These are phyloP conservation scores for Phalera bucephala DNA, from an alignment of 2,888 invertebrate species.

Conservation along the genomic window DNA sequence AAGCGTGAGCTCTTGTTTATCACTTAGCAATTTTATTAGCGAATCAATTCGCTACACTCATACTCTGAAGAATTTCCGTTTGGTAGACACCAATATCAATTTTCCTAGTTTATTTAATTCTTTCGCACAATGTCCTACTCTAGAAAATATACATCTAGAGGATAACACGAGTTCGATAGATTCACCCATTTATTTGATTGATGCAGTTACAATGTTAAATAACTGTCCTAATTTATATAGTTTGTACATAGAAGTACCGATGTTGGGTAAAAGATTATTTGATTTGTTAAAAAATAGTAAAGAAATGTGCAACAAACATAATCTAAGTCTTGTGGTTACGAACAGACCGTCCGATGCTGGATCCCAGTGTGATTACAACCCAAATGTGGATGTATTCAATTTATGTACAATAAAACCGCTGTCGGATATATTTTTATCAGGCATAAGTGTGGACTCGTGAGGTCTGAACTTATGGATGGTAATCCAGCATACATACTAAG, in stretches of 20 bases:
- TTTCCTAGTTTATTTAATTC: constrained; percentile 47
- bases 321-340: neutral
- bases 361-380: neutral
- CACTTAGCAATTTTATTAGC: constrained; percentile 40
- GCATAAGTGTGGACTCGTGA: no score
- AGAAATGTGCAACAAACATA: neutral
- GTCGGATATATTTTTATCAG: no score
- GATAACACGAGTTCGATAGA: no score
- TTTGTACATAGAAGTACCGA: neutral
- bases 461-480: no score
- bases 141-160: constrained; percentile 62
- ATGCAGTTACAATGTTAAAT: neutral
- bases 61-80: constrained; percentile 56
- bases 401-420: constrained; percentile 13
- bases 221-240: neutral
- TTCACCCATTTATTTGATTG: no score
- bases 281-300: neutral
- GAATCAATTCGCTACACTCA: constrained; percentile 42
- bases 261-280: neutral
- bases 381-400: neutral
- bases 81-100: constrained; percentile 53
- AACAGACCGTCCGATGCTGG: neutral
- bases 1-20: no score
- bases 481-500: no score
- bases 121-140: constrained; percentile 49